Evolutionary conservation across 2,113 vertebrate species (phyloP), one percentile per base, ranked within the genome.

Genomic region (Chloropsis cyanopogon): DNA sequence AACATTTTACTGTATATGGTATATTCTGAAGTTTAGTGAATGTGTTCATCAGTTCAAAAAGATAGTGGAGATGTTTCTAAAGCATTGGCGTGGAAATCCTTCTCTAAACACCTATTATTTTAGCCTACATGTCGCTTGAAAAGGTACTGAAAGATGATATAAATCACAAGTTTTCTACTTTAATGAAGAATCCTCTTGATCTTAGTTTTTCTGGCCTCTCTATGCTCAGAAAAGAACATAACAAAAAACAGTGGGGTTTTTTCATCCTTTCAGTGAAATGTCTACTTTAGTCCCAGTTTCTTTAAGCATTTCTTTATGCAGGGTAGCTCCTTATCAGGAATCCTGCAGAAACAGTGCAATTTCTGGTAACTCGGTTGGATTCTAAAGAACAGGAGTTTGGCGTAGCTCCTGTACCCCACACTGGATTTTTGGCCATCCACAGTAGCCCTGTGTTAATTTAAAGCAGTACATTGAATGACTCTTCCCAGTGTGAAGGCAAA

Each of bases 221-320:
- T 29, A 12, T 26, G 29, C 7, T 73, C 46, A 61, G 41, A 52
- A 94, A 70, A 44, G 3, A 82, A 23, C 6, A 41, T 70, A 53
- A 66, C 10, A 21, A 41, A 64, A 49, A 10, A 0, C 6, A 60
- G 6, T 61, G 17, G 2, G 0, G 0, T 25, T 72, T 54, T 16
- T 8, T 4, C 6, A 18, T 12, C 6, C 25, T 44, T 73, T 88
- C 24, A 57, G 14, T 56, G 22, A 70, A 84, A 37, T 26, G 3
- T 71, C 42, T 88, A 10, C 50, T 57, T 73, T 70, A 78, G 21
- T 37, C 19, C 21, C 28, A 17, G 7, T 53, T 78, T 44, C 37
- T 85, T 14, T 52, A 82, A 70, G 12, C 14, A 53, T 57, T 84
- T 78, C 35, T 59, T 82, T 85, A 49, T 41, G n/a, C 22, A n/a